These are phyloP conservation scores for Melanotaenia boesemani DNA, from an alignment of 2,797 vertebrate genomes.

Conservation along the genomic window DNA sequence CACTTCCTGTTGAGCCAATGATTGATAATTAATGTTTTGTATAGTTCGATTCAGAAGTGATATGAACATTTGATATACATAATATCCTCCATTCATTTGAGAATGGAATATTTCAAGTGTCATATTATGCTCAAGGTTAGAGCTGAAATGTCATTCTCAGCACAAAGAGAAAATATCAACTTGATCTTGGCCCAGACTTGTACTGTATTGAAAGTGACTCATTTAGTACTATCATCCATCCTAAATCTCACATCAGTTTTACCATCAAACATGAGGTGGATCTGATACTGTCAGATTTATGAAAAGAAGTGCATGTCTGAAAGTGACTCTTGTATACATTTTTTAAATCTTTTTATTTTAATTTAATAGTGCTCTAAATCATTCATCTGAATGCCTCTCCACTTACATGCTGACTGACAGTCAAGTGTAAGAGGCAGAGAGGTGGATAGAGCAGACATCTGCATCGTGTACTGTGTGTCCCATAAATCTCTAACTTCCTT, in stretches of 20 bases:
- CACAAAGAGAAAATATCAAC: neutral
- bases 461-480: slow-evolving; percentile 46
- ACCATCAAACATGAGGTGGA: neutral
- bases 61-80: neutral
- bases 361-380: slow-evolving; percentile 19
- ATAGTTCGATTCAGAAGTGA: neutral
- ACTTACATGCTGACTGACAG: slow-evolving; percentile 21
- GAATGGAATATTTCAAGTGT: neutral
- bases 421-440: slow-evolving; percentile 16
- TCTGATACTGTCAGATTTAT: neutral
- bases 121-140: neutral
- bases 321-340: neutral
- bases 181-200: neutral
- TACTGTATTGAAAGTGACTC: neutral
- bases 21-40: neutral
- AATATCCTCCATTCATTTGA: neutral
- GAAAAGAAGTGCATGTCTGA: neutral
- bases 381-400: slow-evolving; percentile 21
- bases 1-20: neutral
- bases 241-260: neutral
- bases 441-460: slow-evolving; percentile 60
- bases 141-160: neutral
- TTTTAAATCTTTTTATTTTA: slow-evolving; percentile 5
- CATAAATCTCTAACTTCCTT: slow-evolving; percentile 47
- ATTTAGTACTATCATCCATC: neutral